A percentile compares a stretch with the other conserved stretches of the same genome.
phyloP scores from a whole-genome alignment of 2,113 vertebrate genomes.

The Camelus bactrianus region DNA sequence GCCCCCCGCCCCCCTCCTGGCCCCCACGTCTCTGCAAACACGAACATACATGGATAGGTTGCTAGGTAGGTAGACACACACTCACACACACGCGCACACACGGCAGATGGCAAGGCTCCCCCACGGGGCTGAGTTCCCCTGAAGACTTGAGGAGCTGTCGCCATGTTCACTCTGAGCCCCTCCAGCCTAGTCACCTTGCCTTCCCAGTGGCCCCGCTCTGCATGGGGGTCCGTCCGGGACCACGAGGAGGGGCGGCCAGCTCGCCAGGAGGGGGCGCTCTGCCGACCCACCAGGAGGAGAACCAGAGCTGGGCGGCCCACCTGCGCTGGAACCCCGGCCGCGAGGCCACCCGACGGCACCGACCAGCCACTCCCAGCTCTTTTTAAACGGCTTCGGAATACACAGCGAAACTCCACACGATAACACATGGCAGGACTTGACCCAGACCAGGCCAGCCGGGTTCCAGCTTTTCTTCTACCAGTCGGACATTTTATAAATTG shows the following conservation, averaged over 20 bases:
- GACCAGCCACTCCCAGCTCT: slow-evolving; percentile 77
- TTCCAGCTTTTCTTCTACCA: slow-evolving; percentile 85
- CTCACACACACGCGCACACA: background rate
- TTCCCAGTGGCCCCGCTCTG: slow-evolving; percentile 69
- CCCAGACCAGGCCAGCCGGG: slow-evolving; percentile 81
- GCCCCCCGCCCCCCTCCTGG: slow-evolving; percentile 73
- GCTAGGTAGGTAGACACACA: slow-evolving; percentile 68
- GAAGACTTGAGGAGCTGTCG: slow-evolving; percentile 78
- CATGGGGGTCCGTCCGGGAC: slow-evolving; percentile 72
- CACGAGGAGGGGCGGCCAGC: slow-evolving; percentile 49
- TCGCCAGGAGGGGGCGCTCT: slow-evolving; percentile 50
- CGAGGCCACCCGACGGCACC: slow-evolving; percentile 66
- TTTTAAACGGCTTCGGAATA: slow-evolving; percentile 81
- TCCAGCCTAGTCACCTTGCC: slow-evolving; percentile 79
- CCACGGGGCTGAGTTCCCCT: slow-evolving; percentile 60
- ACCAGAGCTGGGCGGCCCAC: background rate
- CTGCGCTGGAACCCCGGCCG: slow-evolving; percentile 73
- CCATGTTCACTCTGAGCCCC: slow-evolving; percentile 78
- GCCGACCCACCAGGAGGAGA: background rate
- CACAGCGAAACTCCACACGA: slow-evolving; percentile 81
- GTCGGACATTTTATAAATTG: slow-evolving; percentile 87
- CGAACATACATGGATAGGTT: slow-evolving; percentile 61
- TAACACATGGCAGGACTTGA: slow-evolving; percentile 56
- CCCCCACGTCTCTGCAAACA: slow-evolving; percentile 66
- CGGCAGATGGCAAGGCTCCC: slow-evolving; percentile 65